Evolutionary conservation across 2,888 invertebrate genomes (phyloP).

Genomic region (Spodoptera littoralis): DNA sequence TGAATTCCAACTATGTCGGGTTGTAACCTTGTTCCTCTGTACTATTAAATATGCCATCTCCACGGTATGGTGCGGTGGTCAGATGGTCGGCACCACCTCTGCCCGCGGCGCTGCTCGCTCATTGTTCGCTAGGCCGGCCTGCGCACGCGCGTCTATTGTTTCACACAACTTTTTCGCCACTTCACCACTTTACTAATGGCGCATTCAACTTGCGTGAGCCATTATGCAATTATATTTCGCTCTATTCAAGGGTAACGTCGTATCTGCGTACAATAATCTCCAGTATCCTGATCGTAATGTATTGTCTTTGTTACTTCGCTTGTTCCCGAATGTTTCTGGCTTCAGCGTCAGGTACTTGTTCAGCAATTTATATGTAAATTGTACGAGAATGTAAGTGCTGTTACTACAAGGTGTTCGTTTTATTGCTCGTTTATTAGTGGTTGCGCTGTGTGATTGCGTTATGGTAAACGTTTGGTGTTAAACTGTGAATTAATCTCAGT

Average conservation of each 20-base stretch:
- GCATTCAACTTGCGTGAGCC: conserved; percentile 59
- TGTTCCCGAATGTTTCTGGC: conserved; percentile 39
- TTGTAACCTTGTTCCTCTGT: conserved; percentile 10
- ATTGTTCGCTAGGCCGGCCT: conserved; percentile 64
- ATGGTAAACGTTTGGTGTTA: conserved; percentile 4
- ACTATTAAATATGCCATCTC: conserved; percentile 43
- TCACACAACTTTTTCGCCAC: conserved; percentile 68
- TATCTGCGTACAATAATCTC: conserved; percentile 28
- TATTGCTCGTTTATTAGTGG: conserved; percentile 35
- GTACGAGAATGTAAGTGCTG: conserved; percentile 17
- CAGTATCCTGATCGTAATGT: conserved; percentile 48
- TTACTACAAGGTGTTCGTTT: conserved; percentile 40
- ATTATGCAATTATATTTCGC: conserved; percentile 58
- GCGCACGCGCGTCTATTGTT: conserved; percentile 65
- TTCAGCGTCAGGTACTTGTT: conserved; percentile 25
- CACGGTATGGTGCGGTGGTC: conserved; percentile 26
- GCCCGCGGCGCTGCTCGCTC: conserved; percentile 63
- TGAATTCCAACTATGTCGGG: too few species aligned
- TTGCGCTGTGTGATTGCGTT: conserved; percentile 26
- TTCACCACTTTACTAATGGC: conserved; percentile 62
- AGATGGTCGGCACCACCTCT: conserved; percentile 36
- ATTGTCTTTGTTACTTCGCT: conserved; percentile 37
- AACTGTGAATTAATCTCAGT: conserved; percentile 9
- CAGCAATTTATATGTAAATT: conserved; percentile 42
- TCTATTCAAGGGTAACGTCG: conserved; percentile 51